These are phyloP conservation scores for Calonectris borealis DNA, from an alignment of 2,113 vertebrate species.

Conservation along the genomic window DNA sequence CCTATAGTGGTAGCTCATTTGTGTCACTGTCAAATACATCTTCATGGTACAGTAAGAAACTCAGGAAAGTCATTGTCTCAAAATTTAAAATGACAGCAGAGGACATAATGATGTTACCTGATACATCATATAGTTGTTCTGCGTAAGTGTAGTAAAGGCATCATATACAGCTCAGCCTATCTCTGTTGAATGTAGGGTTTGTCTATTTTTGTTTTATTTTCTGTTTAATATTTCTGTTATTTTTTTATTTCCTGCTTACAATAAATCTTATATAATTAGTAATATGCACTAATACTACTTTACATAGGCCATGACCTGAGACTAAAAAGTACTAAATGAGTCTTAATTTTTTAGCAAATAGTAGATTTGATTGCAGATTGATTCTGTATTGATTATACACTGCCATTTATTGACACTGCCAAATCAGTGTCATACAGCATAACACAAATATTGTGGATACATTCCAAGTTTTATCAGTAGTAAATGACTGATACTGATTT, in stretches of 20 bases:
- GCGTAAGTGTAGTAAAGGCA: not conserved
- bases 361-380: not conserved
- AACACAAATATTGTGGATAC: not conserved
- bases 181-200: not conserved
- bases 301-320: not conserved
- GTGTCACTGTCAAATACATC: slow-evolving; percentile 12
- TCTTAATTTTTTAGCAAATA: slow-evolving; percentile 19
- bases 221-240: not conserved
- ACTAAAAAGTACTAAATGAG: not conserved
- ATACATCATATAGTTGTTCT: not conserved
- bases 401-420: not conserved
- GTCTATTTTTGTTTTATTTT: not conserved
- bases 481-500: not conserved
- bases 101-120: not conserved
- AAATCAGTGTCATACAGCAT: not conserved
- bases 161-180: not conserved
- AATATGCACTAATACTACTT: not conserved
- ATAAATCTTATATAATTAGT: not conserved
- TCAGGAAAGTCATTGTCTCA: not conserved
- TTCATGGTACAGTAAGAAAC: not conserved
- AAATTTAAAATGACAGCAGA: slow-evolving; percentile 39
- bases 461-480: not conserved
- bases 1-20: not conserved
- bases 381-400: not conserved
- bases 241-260: not conserved